phyloP scores from a whole-genome alignment of 30 jellyfish, hydroid and myxozoan genomes.

The Haliclystus octoradiatus region DNA sequence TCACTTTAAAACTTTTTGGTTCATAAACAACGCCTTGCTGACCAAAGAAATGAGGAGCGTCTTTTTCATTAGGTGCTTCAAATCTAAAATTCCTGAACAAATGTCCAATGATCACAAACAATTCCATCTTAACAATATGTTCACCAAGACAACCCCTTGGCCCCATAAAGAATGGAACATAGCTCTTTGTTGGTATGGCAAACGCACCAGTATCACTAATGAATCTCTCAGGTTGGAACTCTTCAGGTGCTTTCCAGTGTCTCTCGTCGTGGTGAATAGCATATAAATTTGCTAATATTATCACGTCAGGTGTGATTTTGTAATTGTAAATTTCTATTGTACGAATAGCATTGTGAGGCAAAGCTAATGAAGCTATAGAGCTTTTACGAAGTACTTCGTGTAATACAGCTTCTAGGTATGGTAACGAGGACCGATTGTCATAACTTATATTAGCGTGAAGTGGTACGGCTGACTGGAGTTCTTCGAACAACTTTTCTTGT shows the following conservation, averaged over 20 bases:
- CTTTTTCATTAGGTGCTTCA: background rate
- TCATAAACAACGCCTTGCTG: background rate
- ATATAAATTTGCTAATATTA: background rate
- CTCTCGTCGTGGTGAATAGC: slow-evolving; percentile 1
- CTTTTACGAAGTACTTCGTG: background rate
- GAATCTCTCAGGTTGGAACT: background rate
- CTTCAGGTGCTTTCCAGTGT: background rate
- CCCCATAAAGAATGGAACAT: background rate
- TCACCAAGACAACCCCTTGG: background rate
- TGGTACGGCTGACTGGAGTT: background rate
- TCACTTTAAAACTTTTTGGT: background rate
- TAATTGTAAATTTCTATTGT: background rate
- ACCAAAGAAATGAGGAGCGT: background rate
- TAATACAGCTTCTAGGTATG: background rate
- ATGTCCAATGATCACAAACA: background rate
- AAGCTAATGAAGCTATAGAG: background rate
- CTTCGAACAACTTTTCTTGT: background rate
- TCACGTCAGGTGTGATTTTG: background rate
- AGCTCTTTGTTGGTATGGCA: background rate
- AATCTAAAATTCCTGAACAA: background rate
- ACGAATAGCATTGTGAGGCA: background rate
- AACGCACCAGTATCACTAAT: background rate
- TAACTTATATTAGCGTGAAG: too few relatives aligned
- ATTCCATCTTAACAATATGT: background rate
- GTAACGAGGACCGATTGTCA: background rate